These are phyloP conservation scores for Antheraea mylitta DNA, from an alignment of 1,140 invertebrate genomes.

Conservation along the genomic window DNA sequence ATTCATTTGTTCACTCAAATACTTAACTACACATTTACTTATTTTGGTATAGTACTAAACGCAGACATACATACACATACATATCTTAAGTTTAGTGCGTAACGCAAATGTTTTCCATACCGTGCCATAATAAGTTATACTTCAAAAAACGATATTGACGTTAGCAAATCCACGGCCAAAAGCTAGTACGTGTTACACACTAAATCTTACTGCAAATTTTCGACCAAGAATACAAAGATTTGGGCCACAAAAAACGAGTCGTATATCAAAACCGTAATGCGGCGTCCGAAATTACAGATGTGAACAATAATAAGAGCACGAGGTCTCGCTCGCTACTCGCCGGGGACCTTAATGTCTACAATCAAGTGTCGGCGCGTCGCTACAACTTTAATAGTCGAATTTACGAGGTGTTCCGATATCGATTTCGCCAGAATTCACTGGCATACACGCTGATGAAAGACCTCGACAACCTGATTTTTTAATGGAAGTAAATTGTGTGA, in stretches of 20 bases:
- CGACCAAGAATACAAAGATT: not conserved
- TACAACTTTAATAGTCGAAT: constrained; percentile 22
- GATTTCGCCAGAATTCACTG: constrained; percentile 38
- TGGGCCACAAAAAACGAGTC: constrained; percentile 2
- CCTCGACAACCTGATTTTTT: constrained; percentile 5
- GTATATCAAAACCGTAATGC: constrained; percentile 10
- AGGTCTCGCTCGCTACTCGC: constrained; percentile 3
- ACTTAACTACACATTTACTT: too few species aligned
- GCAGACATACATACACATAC: too few species aligned
- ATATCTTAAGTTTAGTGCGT: too few species aligned
- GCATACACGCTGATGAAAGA: constrained; percentile 3
- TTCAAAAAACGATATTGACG: too few species aligned
- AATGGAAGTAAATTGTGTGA: constrained; percentile 15
- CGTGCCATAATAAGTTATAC: too few species aligned
- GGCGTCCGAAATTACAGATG: constrained; percentile 23
- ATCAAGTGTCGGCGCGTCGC: constrained; percentile 9
- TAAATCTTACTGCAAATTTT: constrained; percentile 3
- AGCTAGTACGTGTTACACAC: not conserved
- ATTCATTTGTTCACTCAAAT: too few species aligned
- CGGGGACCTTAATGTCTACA: constrained; percentile 15
- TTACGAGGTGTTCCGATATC: constrained; percentile 26
- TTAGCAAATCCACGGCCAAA: not conserved
- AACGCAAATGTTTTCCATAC: too few species aligned
- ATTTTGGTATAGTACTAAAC: too few species aligned
- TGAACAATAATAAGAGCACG: constrained; percentile 12